Evolutionary conservation across 2,113 vertebrate genomes (phyloP).

Genomic region (Haemorhous mexicanus): DNA sequence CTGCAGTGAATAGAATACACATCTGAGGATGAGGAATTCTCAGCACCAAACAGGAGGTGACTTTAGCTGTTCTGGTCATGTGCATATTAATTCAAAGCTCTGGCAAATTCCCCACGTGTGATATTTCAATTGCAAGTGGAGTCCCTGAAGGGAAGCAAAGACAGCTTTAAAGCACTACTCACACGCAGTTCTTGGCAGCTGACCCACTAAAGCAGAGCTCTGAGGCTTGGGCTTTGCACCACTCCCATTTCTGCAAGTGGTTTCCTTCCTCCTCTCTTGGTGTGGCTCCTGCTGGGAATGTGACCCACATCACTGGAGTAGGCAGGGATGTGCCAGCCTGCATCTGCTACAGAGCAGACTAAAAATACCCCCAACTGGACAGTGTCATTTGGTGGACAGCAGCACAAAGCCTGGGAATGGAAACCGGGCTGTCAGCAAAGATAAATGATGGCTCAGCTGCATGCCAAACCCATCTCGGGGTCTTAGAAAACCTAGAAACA

Average conservation of each 20-base stretch:
- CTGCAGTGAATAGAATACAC: neutral
- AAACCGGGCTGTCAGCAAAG: conserved; percentile 29
- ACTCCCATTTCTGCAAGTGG: neutral
- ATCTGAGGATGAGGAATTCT: neutral
- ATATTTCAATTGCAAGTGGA: neutral
- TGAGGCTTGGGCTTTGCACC: neutral
- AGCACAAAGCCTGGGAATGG: neutral
- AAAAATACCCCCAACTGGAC: conserved; percentile 46
- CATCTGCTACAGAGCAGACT: conserved; percentile 36
- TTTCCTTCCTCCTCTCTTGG: neutral
- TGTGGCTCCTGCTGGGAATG: conserved; percentile 16
- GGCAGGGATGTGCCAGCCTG: conserved; percentile 14
- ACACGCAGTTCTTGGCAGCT: neutral
- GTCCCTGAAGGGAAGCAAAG: neutral
- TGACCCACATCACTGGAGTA: neutral
- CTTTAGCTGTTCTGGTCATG: neutral
- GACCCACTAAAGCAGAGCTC: neutral
- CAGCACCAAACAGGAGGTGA: neutral
- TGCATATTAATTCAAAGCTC: neutral
- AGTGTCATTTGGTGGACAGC: conserved; percentile 15
- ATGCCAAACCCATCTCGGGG: neutral
- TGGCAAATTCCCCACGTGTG: neutral
- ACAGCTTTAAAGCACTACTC: neutral
- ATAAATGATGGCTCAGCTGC: conserved; percentile 11
- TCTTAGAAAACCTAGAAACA: neutral